These are phyloP conservation scores for Ellobius talpinus DNA, from an alignment of 2,113 vertebrate genomes.

Conservation along the genomic window DNA sequence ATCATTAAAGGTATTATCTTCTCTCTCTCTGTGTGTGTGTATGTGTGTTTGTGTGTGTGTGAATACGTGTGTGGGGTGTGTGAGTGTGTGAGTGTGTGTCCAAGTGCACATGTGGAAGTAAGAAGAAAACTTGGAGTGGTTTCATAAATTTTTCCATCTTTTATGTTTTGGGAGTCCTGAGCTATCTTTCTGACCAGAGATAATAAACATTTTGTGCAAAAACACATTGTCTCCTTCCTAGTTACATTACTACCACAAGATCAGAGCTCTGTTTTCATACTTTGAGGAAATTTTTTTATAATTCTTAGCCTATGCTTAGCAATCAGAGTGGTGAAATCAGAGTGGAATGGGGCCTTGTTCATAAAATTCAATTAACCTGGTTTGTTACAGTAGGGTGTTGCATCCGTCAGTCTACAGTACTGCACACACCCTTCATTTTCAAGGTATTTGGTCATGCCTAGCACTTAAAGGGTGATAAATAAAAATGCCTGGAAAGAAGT, in stretches of 20 bases:
- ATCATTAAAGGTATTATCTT: background rate
- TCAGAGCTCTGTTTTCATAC: background rate
- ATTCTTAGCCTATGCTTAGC: background rate
- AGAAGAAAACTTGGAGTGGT: background rate
- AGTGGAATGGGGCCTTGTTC: background rate
- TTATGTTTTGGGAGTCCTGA: background rate
- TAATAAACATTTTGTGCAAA: background rate
- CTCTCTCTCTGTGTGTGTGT: fast-evolving
- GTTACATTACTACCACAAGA: no score
- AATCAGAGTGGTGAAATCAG: background rate
- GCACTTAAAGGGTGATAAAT: background rate
- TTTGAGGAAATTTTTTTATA: background rate
- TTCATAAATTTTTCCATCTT: background rate
- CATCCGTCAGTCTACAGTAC: background rate
- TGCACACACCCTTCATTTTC: background rate
- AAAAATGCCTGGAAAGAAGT: background rate
- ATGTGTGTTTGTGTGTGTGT: background rate
- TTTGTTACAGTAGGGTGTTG: background rate
- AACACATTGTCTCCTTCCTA: background rate
- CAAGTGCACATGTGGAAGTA: background rate
- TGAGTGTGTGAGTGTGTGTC: background rate
- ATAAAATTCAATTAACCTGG: background rate
- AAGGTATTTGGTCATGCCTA: background rate
- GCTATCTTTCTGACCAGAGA: background rate
- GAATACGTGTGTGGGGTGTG: background rate